These are phyloP conservation scores for Columba guinea DNA, from an alignment of 2,797 vertebrate genomes.

Conservation along the genomic window DNA sequence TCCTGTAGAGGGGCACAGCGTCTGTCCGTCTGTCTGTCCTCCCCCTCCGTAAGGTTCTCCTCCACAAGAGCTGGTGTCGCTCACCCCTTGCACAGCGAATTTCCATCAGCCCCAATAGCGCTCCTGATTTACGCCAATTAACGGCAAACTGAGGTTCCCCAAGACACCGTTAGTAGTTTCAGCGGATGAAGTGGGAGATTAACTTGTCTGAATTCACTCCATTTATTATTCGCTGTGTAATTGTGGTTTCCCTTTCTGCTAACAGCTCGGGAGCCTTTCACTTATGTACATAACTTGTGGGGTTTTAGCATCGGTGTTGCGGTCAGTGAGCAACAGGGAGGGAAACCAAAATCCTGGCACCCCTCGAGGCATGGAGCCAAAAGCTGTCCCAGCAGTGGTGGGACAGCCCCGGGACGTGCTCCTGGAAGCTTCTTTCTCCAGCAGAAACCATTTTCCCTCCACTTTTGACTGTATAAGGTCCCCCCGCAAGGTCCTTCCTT, in stretches of 20 bases:
- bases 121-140: conserved; percentile 49
- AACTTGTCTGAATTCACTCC: conserved; percentile 52
- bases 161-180: conserved; percentile 43
- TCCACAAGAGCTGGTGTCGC: not conserved
- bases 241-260: conserved; percentile 29
- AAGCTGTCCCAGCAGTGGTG: not conserved
- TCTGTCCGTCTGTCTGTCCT: not conserved
- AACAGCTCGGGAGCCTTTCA: not conserved
- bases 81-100: not conserved
- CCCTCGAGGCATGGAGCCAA: not conserved
- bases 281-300: accelerated
- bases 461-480: not conserved
- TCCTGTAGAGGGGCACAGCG: not conserved
- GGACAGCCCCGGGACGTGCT: accelerated
- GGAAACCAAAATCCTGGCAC: not conserved
- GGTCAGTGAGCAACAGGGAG: not conserved
- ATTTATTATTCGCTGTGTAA: conserved; percentile 45
- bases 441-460: not conserved
- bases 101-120: not conserved
- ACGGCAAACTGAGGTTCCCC: conserved; percentile 21
- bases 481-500: not conserved
- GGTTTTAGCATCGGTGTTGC: not conserved
- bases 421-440: not conserved
- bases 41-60: not conserved
- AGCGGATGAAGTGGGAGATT: conserved; percentile 39